Evolutionary conservation across 2,888 invertebrate species (phyloP), one percentile per base, ranked within the genome.

Genomic region (Erynnis tages): DNA sequence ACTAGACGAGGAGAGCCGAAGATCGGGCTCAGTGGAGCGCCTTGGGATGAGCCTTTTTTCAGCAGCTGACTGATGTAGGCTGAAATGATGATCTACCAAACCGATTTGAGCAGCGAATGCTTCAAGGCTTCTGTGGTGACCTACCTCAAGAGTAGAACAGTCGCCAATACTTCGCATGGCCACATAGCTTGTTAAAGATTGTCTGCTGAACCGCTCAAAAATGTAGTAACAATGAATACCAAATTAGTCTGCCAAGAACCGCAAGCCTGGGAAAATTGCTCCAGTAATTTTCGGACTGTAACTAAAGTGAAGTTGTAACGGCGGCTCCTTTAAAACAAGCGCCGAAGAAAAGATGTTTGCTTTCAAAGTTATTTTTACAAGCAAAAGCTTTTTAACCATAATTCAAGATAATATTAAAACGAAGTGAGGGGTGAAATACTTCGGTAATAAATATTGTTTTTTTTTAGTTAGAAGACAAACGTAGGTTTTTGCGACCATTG

Each of bases 261-360:
- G 21, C 29, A 6, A 27, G 43, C 21, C 17, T 4, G 43, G 30
- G 27, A 30, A 37, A 44, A 44, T 53, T 45, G 52, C 32, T 38
- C n/a, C 23, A 45, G 37, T 53, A 45, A 38, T 53, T 53, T 53
- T 53, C 45, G 37, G 23, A 43, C 37, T 19, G 32, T 25, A 17
- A 38, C 23, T 5, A 23, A 45, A 53, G 44, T 38, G 30, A 25
- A 45, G 29, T 38, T 45, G 32, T 25, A 43, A 43, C 41, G 34
- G 25, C 50, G 23, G 43, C 34, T 49, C 21, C 21, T 41, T 49
- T 50, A 35, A 45, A 52, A 52, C 34, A 38, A 44, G 16, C 44
- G 52, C 44, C 16, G 30, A 55, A 57, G 49, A 46, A 52, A 53
- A 48, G 35, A 35, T 53, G 48, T 53, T 53, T 56, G 21, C 49